phyloP scores from a whole-genome alignment of 2,797 vertebrate genomes.

The Botia kubotai region DNA sequence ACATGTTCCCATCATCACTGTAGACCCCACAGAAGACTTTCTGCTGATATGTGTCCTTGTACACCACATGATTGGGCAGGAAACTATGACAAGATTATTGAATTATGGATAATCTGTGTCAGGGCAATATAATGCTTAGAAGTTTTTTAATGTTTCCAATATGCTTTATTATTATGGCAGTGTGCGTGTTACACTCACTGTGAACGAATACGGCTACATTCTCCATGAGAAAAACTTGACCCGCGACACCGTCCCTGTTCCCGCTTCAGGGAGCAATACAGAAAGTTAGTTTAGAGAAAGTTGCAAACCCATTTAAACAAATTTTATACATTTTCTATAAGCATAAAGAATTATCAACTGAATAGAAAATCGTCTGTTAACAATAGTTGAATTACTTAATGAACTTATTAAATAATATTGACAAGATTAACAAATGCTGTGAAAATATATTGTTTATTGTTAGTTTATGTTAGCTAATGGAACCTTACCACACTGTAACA shows the following conservation, averaged over 20 bases:
- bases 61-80: conserved; percentile 87
- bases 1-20: conserved; percentile 87
- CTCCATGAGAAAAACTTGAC: conserved; percentile 91
- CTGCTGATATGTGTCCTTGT: conserved; percentile 88
- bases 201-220: conserved; percentile 86
- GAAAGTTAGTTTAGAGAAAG: conserved; percentile 4
- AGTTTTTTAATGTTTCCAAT: background rate
- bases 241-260: conserved; percentile 86
- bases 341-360: background rate
- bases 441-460: too few species aligned
- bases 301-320: background rate
- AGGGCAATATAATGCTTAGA: background rate
- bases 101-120: conserved; percentile 9
- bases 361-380: too few species aligned
- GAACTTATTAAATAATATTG: too few species aligned
- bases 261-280: conserved; percentile 74
- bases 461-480: too few species aligned
- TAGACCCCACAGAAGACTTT: conserved; percentile 94
- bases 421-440: too few species aligned
- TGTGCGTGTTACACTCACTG: conserved; percentile 80
- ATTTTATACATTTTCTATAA: background rate
- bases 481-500: too few species aligned
- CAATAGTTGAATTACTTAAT: too few species aligned
- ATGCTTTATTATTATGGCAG: background rate
- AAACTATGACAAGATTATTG: conserved; percentile 78